Conservation (phyloP, 2,113 vertebrate species). For the Otolemur garnettii region DNA sequence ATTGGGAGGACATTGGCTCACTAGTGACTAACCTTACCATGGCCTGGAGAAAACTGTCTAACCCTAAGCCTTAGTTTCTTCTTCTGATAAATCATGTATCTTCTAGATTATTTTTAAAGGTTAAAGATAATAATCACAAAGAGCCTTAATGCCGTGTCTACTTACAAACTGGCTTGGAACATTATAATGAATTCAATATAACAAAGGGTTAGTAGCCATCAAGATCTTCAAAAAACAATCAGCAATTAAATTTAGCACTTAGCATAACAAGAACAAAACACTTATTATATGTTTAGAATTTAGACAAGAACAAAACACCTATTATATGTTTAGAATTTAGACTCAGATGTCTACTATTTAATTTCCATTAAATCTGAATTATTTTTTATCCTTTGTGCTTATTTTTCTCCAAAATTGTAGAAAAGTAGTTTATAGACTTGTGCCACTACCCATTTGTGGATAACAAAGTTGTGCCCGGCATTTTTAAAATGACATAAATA, state of each 20-base stretch:
- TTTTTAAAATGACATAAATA: constrained; percentile 49
- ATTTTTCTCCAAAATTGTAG: constrained; percentile 2
- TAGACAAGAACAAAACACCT: neutral
- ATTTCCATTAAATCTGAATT: constrained; percentile 25
- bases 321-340: constrained; percentile 25
- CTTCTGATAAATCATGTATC: neutral
- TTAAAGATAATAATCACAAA: constrained; percentile 28
- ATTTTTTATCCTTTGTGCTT: neutral
- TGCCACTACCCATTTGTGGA: neutral
- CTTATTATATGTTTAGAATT: neutral
- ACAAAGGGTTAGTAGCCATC: neutral
- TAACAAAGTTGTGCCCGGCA: constrained; percentile 30
- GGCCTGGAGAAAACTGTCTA: neutral
- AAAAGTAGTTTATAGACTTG: neutral
- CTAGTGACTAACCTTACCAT: neutral
- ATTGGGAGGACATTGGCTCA: neutral
- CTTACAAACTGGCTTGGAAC: constrained; percentile 1
- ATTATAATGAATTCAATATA: neutral
- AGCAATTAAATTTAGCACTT: constrained; percentile 35
- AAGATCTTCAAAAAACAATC: constrained; percentile 43
- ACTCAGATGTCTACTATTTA: neutral
- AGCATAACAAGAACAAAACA: neutral
- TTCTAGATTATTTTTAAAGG: neutral
- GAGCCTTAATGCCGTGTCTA: neutral
- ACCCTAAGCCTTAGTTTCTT: neutral